phyloP scores from a whole-genome alignment of 2,113 vertebrate genomes.

The Caranx ignobilis region DNA sequence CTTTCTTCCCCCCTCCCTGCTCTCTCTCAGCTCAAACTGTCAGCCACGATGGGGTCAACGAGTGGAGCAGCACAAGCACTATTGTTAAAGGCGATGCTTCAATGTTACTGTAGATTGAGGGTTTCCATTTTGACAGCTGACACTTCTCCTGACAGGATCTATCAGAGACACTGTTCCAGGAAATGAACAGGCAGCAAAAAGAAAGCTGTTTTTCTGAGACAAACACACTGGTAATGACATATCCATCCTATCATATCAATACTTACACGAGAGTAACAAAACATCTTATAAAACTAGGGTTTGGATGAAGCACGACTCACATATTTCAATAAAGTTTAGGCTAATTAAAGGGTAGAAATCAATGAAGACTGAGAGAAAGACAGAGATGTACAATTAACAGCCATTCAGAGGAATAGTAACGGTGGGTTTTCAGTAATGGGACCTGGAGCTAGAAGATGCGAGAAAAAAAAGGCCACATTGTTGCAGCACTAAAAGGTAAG shows the following conservation, averaged over 20 bases:
- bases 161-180: slow-evolving; percentile 62
- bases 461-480: slow-evolving; percentile 1
- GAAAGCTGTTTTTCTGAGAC: slow-evolving; percentile 32
- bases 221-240: slow-evolving; percentile 43
- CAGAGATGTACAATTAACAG: background rate
- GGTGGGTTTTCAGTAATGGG: background rate
- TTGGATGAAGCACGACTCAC: background rate
- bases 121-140: slow-evolving; percentile 74
- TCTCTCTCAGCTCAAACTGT: slow-evolving; percentile 54
- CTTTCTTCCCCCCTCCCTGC: background rate
- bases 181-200: slow-evolving; percentile 53
- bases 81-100: slow-evolving; percentile 61
- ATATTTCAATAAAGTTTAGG: background rate
- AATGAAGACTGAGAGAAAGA: slow-evolving; percentile 11
- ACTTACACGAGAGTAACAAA: slow-evolving; percentile 8
- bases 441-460: background rate
- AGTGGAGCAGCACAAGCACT: slow-evolving; percentile 47
- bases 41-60: slow-evolving; percentile 67
- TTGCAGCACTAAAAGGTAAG: background rate
- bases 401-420: background rate
- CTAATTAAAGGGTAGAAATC: slow-evolving; percentile 9
- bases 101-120: slow-evolving; percentile 68
- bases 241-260: slow-evolving; percentile 14
- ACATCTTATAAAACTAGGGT: slow-evolving; percentile 2
- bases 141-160: slow-evolving; percentile 47